phyloP scores from a whole-genome alignment of 2,797 vertebrate genomes.

The Oophaga sylvatica region DNA sequence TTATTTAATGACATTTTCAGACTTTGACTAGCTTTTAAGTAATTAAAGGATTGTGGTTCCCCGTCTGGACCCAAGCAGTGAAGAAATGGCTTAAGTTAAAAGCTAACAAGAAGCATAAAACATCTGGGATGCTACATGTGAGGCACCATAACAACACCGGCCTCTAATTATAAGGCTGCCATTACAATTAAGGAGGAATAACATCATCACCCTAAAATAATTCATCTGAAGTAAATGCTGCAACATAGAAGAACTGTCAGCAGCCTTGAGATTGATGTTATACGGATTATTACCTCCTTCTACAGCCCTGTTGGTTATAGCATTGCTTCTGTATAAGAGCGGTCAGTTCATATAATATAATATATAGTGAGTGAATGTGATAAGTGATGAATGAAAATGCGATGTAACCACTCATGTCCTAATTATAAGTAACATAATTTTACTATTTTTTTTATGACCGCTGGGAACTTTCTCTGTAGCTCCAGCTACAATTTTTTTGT shows the following conservation, averaged over 20 bases:
- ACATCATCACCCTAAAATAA: background rate
- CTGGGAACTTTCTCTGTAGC: no score
- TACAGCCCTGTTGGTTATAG: no score
- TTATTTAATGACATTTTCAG: background rate
- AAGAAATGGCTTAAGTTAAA: slow-evolving; percentile 19
- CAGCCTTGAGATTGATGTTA: background rate
- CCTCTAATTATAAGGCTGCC: slow-evolving; percentile 1
- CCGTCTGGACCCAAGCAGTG: background rate
- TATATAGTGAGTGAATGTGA: no score
- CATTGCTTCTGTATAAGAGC: no score
- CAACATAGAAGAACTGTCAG: background rate
- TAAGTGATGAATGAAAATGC: no score
- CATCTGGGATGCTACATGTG: background rate
- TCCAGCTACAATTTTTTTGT: no score
- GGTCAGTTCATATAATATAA: no score
- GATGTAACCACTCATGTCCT: no score
- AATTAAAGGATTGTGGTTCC: background rate
- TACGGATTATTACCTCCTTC: background rate
- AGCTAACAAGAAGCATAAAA: background rate
- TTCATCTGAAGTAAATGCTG: background rate
- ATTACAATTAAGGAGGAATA: background rate
- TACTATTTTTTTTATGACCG: no score
- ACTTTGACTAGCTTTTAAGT: background rate
- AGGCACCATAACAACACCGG: background rate
- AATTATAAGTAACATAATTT: no score